phyloP scores from a whole-genome alignment of 2,113 vertebrate species.

The Petaurus breviceps region DNA sequence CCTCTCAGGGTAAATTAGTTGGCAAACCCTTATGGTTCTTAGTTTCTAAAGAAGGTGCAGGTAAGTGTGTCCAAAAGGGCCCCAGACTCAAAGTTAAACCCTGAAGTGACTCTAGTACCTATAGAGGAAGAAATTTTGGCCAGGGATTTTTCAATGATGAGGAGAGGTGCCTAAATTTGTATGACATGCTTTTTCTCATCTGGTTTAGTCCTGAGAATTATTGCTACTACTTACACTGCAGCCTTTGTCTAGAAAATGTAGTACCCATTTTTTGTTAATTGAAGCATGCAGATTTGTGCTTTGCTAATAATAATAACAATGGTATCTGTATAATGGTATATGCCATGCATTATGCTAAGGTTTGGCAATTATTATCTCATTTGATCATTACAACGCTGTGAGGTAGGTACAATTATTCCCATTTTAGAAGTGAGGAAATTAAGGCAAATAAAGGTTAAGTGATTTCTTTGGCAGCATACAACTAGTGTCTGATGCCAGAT shows the following conservation, averaged over 20 bases:
- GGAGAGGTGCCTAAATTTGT: not conserved
- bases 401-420: not conserved
- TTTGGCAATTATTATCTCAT: not conserved
- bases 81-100: not conserved
- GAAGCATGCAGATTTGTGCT: not conserved
- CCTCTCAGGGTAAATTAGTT: not conserved
- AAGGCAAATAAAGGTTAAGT: not conserved
- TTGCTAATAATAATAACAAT: not conserved
- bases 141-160: not conserved
- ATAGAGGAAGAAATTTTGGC: not conserved
- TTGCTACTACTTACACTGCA: not conserved
- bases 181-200: not conserved
- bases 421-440: not conserved
- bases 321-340: not conserved
- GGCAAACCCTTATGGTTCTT: not conserved
- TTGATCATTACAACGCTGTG: not conserved
- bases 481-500: not conserved
- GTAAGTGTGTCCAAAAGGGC: not conserved
- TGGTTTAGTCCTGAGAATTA: not conserved
- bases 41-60: not conserved
- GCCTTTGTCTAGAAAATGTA: not conserved
- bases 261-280: not conserved
- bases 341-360: not conserved
- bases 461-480: not conserved
- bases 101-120: not conserved